Evolutionary conservation across 2,888 invertebrate species (phyloP), one percentile per base, ranked within the genome.

Genomic region (Polietes domitor): DNA sequence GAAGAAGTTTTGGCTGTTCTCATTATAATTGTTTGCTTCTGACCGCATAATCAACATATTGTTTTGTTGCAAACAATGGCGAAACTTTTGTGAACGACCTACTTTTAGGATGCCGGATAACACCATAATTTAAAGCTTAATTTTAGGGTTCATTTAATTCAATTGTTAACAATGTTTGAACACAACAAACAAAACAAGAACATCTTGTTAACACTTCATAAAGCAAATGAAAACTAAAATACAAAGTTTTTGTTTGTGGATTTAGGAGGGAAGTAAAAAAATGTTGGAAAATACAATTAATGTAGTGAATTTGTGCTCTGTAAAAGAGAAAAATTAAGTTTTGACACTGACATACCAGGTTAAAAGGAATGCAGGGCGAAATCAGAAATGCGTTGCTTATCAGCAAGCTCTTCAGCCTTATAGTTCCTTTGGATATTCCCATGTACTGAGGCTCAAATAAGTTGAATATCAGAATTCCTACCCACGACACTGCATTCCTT

Each of bases 101-200:
- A 73, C 70, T 71, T 78, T 77, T 53, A 47, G 77, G 55, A 15
- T 19, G 43, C 32, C 61, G 73, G 4, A n/a, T 43, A 58, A 55
- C 21, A 26, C 4, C 17, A 17, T 68, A 65, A 24, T 65, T 55
- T 19, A 72, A 82, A 79, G 76, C 76, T 76, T 76, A 76, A 41
- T 76, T 75, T 65, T 26, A 82, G 78, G 78, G 65, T 74, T 78
- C 78, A 78, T 82, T 79, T 63, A 75, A 75, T 12, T 19, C 37
- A 65, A 65, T 41, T n/a, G 17, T 17, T 2, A 21, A 37, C 21
- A 41, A 9, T 65, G 41, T 41, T 65, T 65, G 65, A 65, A 21
- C 17, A 65, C n/a, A 12, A 37, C 26, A 58, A 21, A 19, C 17
- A 21, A 37, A 65, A 19, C 32, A 41, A 65, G 21, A 17, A 41